These are phyloP conservation scores for Galemys pyrenaicus DNA, from an alignment of 2,113 vertebrate genomes.

Conservation along the genomic window DNA sequence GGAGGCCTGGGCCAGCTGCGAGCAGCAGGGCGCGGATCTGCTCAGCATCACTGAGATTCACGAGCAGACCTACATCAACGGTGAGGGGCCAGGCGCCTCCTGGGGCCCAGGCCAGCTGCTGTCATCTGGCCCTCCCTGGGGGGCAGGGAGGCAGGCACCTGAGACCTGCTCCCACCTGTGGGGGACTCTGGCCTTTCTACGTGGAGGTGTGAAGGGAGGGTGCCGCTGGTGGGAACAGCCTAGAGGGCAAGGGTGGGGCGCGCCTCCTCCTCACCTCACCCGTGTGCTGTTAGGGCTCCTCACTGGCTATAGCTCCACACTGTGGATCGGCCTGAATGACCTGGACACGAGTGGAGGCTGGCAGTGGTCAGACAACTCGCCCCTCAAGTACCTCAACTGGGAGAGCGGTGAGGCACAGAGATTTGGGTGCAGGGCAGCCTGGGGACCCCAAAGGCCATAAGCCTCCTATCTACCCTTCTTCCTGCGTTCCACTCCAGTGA, in stretches of 20 bases:
- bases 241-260: neutral
- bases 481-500: neutral
- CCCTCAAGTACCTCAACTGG: slow-evolving; percentile 99
- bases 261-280: neutral
- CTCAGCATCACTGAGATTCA: slow-evolving; percentile 97
- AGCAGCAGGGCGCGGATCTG: slow-evolving; percentile 95
- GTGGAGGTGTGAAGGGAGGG: neutral
- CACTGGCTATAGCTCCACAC: slow-evolving; percentile 92
- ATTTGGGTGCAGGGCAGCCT: neutral
- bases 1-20: slow-evolving; percentile 95
- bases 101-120: no score
- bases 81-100: slow-evolving; percentile 80
- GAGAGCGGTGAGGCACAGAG: slow-evolving; percentile 89
- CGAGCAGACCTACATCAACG: slow-evolving; percentile 97
- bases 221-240: neutral
- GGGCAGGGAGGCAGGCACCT: no score
- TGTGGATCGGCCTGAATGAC: slow-evolving; percentile 98
- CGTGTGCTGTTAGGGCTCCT: slow-evolving; percentile 88
- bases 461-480: neutral
- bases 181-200: neutral
- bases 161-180: neutral
- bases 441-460: neutral
- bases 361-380: slow-evolving; percentile 97
- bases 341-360: slow-evolving; percentile 96
- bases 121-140: no score